Evolutionary conservation across 2,888 invertebrate genomes (phyloP).

Genomic region (Synanthedon myopaeformis): DNA sequence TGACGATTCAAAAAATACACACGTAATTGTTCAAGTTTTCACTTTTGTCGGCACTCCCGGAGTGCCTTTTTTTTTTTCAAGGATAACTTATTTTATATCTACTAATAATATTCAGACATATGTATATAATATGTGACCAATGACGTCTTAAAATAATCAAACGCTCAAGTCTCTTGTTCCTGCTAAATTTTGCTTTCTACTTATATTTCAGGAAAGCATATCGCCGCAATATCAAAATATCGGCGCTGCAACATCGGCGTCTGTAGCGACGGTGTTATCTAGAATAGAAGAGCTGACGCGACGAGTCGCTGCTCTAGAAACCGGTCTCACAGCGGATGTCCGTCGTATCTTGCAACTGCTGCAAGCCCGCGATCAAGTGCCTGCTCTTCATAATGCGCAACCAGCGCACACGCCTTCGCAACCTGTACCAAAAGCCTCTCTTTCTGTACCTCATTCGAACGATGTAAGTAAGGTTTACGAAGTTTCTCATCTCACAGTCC

Average conservation of each 20-base stretch:
- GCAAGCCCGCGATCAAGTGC: conserved; percentile 46
- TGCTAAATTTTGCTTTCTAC: conserved; percentile 2
- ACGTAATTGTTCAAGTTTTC: too few relatives aligned
- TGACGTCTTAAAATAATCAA: too few relatives aligned
- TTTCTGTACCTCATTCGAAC: conserved; percentile 53
- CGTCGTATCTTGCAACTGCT: conserved; percentile 77
- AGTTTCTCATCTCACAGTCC: too few relatives aligned
- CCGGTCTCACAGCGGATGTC: conserved; percentile 79
- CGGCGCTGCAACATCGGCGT: conserved; percentile 42
- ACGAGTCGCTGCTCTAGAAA: conserved; percentile 78
- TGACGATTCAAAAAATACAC: too few relatives aligned
- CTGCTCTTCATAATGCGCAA: conserved; percentile 28
- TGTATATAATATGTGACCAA: too few relatives aligned
- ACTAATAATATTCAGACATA: too few relatives aligned
- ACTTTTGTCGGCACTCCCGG: too few relatives aligned
- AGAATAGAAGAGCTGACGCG: conserved; percentile 78
- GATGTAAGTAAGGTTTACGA: conserved; percentile 23
- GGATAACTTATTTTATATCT: too few relatives aligned
- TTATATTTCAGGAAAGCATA: conserved; percentile 38
- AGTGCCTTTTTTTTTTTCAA: too few relatives aligned
- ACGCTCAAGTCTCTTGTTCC: too few relatives aligned
- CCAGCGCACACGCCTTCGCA: conserved; percentile 49
- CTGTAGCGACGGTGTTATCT: conserved; percentile 69
- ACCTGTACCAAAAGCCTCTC: conserved; percentile 48
- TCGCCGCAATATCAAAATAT: conserved; percentile 65